These are phyloP conservation scores for Stictocephala bisonia DNA, from an alignment of 2,888 invertebrate species.

Conservation along the genomic window DNA sequence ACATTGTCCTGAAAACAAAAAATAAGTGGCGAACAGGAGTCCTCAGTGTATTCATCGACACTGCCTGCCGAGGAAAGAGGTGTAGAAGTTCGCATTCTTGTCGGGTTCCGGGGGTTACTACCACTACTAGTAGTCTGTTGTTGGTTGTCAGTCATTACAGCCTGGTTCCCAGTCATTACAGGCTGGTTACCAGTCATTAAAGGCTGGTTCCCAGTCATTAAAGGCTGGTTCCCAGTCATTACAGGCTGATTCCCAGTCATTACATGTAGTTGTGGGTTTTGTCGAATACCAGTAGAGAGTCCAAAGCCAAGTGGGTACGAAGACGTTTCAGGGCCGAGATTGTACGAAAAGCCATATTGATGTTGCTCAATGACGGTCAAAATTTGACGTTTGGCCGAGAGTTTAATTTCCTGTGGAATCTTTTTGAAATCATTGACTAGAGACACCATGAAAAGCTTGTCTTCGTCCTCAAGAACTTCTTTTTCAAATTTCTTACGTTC, in stretches of 20 bases:
- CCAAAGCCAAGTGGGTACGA: neutral
- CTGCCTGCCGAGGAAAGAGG: neutral
- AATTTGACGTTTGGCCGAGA: conserved; percentile 13
- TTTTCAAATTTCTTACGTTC: conserved; percentile 1
- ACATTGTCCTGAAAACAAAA: conserved; percentile 7
- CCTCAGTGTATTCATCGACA: neutral
- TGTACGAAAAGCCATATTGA: conserved; percentile 1
- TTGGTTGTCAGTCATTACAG: too few species aligned
- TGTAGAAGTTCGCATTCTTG: neutral
- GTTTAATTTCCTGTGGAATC: neutral
- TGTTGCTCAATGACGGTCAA: conserved; percentile 18
- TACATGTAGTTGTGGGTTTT: conserved; percentile 1
- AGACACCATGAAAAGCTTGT: conserved; percentile 23
- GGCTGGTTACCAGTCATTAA: too few species aligned
- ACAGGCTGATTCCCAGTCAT: neutral
- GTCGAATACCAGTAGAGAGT: neutral
- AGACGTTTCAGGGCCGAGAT: neutral
- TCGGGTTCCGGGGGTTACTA: neutral
- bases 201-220: too few species aligned
- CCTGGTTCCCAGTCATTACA: too few species aligned
- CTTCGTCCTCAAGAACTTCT: conserved; percentile 5
- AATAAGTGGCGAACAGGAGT: neutral
- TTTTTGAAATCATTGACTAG: conserved; percentile 18
- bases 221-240: too few species aligned
- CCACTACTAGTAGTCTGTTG: too few species aligned